A percentile compares a stretch with the other conserved stretches of the same genome.
Conservation (phyloP, 1,140 invertebrate species). For the Drosophila persimilis region DNA sequence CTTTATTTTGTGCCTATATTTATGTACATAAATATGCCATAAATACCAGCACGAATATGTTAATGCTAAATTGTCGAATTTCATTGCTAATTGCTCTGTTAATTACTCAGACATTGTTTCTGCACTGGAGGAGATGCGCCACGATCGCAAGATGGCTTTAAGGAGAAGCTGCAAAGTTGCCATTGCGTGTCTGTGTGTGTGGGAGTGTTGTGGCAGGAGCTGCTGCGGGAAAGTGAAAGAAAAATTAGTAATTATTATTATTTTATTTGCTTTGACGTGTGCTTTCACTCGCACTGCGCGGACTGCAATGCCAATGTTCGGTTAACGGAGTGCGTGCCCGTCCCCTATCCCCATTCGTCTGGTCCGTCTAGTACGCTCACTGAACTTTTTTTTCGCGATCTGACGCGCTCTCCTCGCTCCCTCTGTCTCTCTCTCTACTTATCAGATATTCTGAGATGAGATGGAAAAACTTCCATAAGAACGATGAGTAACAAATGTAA, state of each 20-base stretch:
- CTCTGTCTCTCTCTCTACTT: no score
- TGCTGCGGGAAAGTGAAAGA: slow-evolving; percentile 39
- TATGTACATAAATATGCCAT: slow-evolving; percentile 8
- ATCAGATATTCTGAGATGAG: no score
- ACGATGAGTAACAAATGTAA: no score
- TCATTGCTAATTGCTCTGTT: slow-evolving; percentile 59
- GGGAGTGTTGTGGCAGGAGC: slow-evolving; percentile 15
- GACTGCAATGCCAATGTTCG: slow-evolving; percentile 11
- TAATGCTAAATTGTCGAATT: slow-evolving; percentile 52
- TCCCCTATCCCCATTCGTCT: not conserved
- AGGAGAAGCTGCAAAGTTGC: no score
- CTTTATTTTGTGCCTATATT: not conserved
- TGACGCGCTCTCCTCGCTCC: no score
- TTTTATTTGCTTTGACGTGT: slow-evolving; percentile 27
- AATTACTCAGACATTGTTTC: slow-evolving; percentile 28
- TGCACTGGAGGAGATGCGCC: no score
- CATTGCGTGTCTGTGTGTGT: not conserved
- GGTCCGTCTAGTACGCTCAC: no score
- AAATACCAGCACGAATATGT: slow-evolving; percentile 53
- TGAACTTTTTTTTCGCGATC: not conserved
- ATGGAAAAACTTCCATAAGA: no score
- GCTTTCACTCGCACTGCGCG: slow-evolving; percentile 14
- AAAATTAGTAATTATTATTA: slow-evolving; percentile 22
- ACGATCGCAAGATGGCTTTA: no score
- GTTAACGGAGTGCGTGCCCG: slow-evolving; percentile 5